These are phyloP conservation scores for Psittacula cyanocephala DNA, from an alignment of 2,113 vertebrate species.

Conservation along the genomic window DNA sequence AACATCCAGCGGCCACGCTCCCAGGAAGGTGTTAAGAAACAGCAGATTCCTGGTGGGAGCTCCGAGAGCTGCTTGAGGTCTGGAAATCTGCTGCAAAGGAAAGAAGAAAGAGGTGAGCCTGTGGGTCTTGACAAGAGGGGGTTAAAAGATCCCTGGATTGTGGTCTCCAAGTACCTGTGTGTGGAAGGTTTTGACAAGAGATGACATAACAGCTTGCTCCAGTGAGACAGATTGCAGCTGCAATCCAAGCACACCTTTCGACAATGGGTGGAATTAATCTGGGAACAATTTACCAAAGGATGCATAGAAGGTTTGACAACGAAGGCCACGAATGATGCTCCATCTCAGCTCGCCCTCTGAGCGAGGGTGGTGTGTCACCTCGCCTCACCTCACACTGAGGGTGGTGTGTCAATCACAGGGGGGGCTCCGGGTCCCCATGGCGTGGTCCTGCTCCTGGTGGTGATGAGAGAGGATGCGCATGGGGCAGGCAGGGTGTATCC, in stretches of 20 bases:
- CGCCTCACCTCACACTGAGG: neutral
- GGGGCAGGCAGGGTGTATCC: neutral
- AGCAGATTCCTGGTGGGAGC: neutral
- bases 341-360: neutral
- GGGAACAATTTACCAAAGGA: neutral
- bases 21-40: neutral
- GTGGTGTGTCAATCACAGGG: neutral
- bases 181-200: neutral
- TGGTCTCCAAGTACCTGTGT: neutral
- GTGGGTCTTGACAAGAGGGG: neutral
- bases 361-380: neutral
- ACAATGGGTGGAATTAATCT: neutral
- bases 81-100: neutral
- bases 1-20: neutral
- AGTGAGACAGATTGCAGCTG: neutral
- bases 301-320: rapidly evolving
- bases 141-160: neutral
- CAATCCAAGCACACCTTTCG: neutral
- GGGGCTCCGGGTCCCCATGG: rapidly evolving
- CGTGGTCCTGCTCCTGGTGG: neutral
- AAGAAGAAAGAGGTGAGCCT: neutral
- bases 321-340: neutral
- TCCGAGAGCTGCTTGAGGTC: neutral
- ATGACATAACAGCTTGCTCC: neutral
- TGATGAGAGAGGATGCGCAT: neutral